phyloP scores from a whole-genome alignment of 2,888 invertebrate genomes.

The Cephus sareptanus region DNA sequence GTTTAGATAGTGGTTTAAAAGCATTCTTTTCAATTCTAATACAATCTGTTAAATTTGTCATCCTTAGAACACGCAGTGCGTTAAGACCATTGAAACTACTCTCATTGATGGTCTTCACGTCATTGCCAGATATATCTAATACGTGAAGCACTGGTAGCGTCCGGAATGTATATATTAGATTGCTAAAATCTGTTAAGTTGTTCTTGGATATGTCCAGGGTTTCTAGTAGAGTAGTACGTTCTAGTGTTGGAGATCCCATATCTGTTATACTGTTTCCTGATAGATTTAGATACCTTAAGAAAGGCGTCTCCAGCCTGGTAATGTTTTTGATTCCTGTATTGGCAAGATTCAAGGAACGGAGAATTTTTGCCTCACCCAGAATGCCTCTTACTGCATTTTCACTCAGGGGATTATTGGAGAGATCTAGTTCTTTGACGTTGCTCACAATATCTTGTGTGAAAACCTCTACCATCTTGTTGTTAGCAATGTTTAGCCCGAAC shows the following conservation, averaged over 20 bases:
- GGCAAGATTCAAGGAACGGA: slow-evolving; percentile 83
- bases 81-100: slow-evolving; percentile 80
- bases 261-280: slow-evolving; percentile 79
- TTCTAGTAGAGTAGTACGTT: slow-evolving; percentile 83
- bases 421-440: slow-evolving; percentile 86
- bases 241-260: slow-evolving; percentile 77
- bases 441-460: slow-evolving; percentile 89
- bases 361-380: slow-evolving; percentile 88
- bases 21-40: slow-evolving; percentile 85
- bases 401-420: slow-evolving; percentile 86
- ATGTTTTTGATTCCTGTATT: slow-evolving; percentile 79
- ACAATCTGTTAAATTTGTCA: slow-evolving; percentile 76
- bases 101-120: slow-evolving; percentile 80
- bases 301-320: slow-evolving; percentile 84
- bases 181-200: slow-evolving; percentile 71
- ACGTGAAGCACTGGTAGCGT: slow-evolving; percentile 76
- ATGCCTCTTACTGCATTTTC: slow-evolving; percentile 80
- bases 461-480: slow-evolving; percentile 81
- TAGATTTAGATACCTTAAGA: slow-evolving; percentile 81
- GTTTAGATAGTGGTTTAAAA: slow-evolving; percentile 78
- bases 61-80: slow-evolving; percentile 73
- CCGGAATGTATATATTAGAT: slow-evolving; percentile 47
- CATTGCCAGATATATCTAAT: slow-evolving; percentile 86
- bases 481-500: slow-evolving; percentile 75
- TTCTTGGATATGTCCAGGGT: slow-evolving; percentile 83